These are phyloP conservation scores for Piaya cayana DNA, from an alignment of 2,113 vertebrate species.

Conservation along the genomic window DNA sequence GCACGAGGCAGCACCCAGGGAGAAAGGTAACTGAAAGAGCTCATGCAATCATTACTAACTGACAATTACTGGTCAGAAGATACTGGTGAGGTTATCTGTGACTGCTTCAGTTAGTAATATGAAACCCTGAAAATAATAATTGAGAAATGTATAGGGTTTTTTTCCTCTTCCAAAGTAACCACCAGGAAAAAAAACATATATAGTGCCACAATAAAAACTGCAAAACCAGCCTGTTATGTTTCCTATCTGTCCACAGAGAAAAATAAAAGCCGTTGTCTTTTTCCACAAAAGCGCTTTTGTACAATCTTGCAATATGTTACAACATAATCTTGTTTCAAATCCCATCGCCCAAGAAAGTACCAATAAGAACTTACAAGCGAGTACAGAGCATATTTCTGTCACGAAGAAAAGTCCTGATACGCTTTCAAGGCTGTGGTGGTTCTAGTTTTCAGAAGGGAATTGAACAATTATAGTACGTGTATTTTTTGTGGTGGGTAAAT, in stretches of 20 bases:
- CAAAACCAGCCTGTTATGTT: not conserved
- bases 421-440: not conserved
- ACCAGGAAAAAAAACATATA: constrained; percentile 4
- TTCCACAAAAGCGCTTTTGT: not conserved
- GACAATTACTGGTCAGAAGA: not conserved
- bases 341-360: constrained; percentile 38
- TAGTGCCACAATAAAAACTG: not conserved
- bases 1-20: not conserved
- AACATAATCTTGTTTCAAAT: constrained; percentile 58
- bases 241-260: not conserved
- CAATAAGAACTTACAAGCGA: constrained; percentile 36
- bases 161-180: not conserved
- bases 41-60: not conserved
- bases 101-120: not conserved
- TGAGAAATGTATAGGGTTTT: not conserved
- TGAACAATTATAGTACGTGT: constrained; percentile 6
- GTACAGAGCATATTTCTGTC: constrained; percentile 54
- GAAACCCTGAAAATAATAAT: not conserved
- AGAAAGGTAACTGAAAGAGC: not conserved
- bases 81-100: not conserved
- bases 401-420: constrained; percentile 41
- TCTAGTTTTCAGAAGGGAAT: constrained; percentile 38
- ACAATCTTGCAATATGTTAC: constrained; percentile 30
- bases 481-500: not conserved
- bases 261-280: not conserved